Evolutionary conservation across 2,888 invertebrate species (phyloP), one percentile per base, ranked within the genome.

Genomic region (Drosophila percnosoma): DNA sequence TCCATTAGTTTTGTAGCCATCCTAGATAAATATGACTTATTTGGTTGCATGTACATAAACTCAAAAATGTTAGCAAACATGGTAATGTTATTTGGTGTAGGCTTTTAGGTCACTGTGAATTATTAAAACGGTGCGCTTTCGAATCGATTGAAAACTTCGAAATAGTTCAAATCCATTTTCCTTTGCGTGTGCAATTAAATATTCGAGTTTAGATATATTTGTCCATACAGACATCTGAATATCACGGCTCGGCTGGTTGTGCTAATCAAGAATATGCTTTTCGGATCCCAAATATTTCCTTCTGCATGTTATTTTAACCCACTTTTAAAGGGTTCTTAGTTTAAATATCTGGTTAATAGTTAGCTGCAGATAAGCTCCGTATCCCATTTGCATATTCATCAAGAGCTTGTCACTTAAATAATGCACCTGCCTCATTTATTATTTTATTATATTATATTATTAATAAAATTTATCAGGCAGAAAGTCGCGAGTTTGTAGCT

Each of bases 401-500:
- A 36, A 36, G 15, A 27, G 27, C 13, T 42, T 57, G 29, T 29
- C 15, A 21, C 29, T 29, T 51, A 13, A 45, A 57, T 36, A 45
- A 24, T 15, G 21, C 13, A 45, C 40, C 34, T 36, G 21, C 18
- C 36, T 5, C 10, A 31, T 29, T 36, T 59, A 70, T 33, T 10
- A 31, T 31, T 3, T 31, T 31, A 33, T 33, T 33, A 0, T 10
- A 10, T 31, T 10, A 11, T 11, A 11, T 33, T 33, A 33, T 8
- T 64, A 61, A 59, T 24, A 29, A 54, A 49, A 49, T 29, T 51
- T 38, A 48, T 65, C 40, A 49, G 60, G 42, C 29, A 8, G 34
- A 34, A 29, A 21, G 51, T 65, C 61, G 36, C 34, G 61, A 42
- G 24, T 68, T 71, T 61, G 72, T 69, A 67, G 62, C 64, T 67